Conservation (phyloP, 2,113 vertebrate species). For the Acinonyx jubatus region DNA sequence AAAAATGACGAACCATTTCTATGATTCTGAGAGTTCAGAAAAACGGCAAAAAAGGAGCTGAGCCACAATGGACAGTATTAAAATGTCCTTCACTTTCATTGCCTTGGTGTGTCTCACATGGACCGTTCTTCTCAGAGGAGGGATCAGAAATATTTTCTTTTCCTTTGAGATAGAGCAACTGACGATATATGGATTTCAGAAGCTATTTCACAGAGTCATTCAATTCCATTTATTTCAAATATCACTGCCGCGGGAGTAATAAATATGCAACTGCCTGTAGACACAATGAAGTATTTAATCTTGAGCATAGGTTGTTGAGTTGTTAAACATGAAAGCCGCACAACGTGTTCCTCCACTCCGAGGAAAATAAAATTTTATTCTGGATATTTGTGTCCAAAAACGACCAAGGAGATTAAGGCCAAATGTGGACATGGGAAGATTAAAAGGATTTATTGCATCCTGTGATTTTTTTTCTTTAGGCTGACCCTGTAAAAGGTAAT, state of each 20-base stretch:
- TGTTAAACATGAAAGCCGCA: constrained; percentile 82
- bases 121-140: constrained; percentile 39
- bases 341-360: constrained; percentile 72
- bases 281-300: constrained; percentile 86
- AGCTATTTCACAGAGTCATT: constrained; percentile 83
- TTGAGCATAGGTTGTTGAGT: constrained; percentile 82
- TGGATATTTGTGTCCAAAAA: constrained; percentile 62
- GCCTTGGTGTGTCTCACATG: background rate
- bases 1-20: background rate
- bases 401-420: constrained; percentile 71
- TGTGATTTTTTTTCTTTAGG: constrained; percentile 44
- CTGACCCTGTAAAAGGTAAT: constrained; percentile 68
- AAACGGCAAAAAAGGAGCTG: background rate
- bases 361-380: constrained; percentile 77
- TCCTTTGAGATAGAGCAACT: constrained; percentile 74
- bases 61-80: constrained; percentile 29
- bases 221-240: constrained; percentile 85
- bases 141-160: constrained; percentile 72
- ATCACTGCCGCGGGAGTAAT: constrained; percentile 81
- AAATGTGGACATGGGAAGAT: constrained; percentile 64
- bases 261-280: constrained; percentile 82
- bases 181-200: constrained; percentile 79
- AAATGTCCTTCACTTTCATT: constrained; percentile 51
- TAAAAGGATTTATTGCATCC: constrained; percentile 62
- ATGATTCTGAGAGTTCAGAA: background rate